Base-by-base conservation (phyloP, 2,797 vertebrate species). In the Xerus rutilus region DNA sequence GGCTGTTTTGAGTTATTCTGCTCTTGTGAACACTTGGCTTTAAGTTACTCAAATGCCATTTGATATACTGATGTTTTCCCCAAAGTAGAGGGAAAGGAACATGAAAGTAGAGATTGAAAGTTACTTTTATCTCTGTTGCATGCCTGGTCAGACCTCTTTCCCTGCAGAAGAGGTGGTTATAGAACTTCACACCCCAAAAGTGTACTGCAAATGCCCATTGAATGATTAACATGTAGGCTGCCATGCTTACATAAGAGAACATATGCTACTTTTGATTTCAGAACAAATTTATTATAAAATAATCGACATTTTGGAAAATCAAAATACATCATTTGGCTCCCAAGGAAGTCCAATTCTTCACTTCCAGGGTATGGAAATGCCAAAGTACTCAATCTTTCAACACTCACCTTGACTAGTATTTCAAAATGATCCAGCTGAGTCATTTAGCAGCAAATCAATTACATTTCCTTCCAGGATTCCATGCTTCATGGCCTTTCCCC, bases 11-110 rank as follows among this genome's bases (percentile, higher is more conserved):
- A 83, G 25, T 93, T 86, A 85, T 95, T 96, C 92, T 77, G 49
- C 91, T 93, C 88, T 86, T 91, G 70, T 23, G 54, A 96, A 89
- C 54, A 91, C 65, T 97, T 93, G 39, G 7, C 67, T 93, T 85
- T 93, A 94, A 93, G 91, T 96, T 93, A 92, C 82, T 95, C 91
- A 91, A 95, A 96, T 92, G 87, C 64, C 64, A 87, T 91, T 95
- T 93, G 79, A 86, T 87, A 73, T 54, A 70, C 77, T 90, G 81
- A 87, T 89, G 45, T 89, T 93, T 79, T 65, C 73, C 62, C 35
- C 69, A 45, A 82, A 28, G 45, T 18, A 94, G 32, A 95, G 28
- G 65, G 1, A 77, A 96, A 86, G 43, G 25, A 95, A 76, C 52
- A 74, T 62, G 47, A 82, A 90, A 91, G 45, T 23, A 70, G 67